Percentiles rank a stretch among this genome's conserved stretches.
Evolutionary conservation across 1,140 invertebrate genomes (phyloP).

Genomic region (Drosophila littoralis): DNA sequence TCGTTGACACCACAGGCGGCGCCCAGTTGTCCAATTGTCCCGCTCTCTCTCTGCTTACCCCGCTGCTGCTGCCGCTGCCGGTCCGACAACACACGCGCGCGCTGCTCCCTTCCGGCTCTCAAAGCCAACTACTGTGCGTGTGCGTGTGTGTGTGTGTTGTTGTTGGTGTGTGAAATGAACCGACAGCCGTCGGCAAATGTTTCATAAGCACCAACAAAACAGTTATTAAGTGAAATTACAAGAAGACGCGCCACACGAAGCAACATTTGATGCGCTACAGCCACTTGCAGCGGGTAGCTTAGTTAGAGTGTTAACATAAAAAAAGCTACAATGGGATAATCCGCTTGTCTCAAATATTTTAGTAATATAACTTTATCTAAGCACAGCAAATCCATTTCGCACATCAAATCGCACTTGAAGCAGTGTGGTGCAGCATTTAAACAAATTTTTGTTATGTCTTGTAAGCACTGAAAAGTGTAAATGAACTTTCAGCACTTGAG

Average conservation of each 20-base stretch:
- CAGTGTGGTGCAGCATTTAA: neutral
- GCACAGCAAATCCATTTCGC: too few species aligned
- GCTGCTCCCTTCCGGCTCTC: slow-evolving; percentile 62
- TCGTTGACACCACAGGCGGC: slow-evolving; percentile 69
- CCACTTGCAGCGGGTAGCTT: neutral
- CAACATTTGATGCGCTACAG: slow-evolving; percentile 34
- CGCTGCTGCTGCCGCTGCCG: neutral
- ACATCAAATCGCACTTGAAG: too few species aligned
- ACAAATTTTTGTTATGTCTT: too few species aligned
- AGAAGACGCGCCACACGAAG: slow-evolving; percentile 41
- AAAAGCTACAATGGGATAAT: too few species aligned
- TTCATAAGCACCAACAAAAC: slow-evolving; percentile 79
- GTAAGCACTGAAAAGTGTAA: too few species aligned
- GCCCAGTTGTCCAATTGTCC: slow-evolving; percentile 46
- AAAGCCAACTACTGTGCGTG: slow-evolving; percentile 4
- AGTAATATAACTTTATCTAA: too few species aligned
- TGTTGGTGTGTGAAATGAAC: slow-evolving; percentile 67
- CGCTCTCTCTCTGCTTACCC: neutral
- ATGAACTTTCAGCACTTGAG: too few species aligned
- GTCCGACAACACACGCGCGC: slow-evolving; percentile 43
- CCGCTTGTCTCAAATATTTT: too few species aligned
- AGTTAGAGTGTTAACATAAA: neutral
- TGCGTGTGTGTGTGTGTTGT: slow-evolving; percentile 34
- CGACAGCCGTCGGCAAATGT: slow-evolving; percentile 78
- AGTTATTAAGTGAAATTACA: slow-evolving; percentile 77